Conservation (phyloP, 2,888 invertebrate genomes). For the Plebejus melissa region DNA sequence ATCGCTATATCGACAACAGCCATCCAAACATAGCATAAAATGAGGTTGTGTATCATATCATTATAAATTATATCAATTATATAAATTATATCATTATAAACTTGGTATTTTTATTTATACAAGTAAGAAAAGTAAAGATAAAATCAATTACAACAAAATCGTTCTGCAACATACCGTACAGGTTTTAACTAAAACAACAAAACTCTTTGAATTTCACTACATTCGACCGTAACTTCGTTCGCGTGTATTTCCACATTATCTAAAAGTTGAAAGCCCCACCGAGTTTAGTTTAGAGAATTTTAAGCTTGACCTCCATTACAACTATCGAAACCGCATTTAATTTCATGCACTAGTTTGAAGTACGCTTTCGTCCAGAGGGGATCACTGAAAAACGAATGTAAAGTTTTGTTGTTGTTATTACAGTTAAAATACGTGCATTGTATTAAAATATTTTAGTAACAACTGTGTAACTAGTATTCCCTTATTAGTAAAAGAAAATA, state of each 20-base stretch:
- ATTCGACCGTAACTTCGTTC: neutral
- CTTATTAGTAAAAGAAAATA: no score
- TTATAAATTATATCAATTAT: no score
- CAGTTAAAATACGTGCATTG: no score
- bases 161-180: neutral
- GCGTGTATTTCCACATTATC: constrained; percentile 11
- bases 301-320: neutral
- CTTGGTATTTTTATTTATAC: no score
- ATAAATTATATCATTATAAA: no score
- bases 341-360: neutral
- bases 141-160: neutral
- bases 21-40: no score
- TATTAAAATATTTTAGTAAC: no score
- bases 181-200: no score
- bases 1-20: no score
- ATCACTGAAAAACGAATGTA: neutral
- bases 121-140: no score
- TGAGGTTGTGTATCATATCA: no score
- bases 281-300: neutral
- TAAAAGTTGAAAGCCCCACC: neutral
- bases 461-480: no score
- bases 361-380: neutral
- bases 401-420: neutral
- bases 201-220: constrained; percentile 3
- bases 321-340: constrained; percentile 3